Evolutionary conservation across 2,888 invertebrate genomes (phyloP).

Genomic region (Melinopterus prodromus): DNA sequence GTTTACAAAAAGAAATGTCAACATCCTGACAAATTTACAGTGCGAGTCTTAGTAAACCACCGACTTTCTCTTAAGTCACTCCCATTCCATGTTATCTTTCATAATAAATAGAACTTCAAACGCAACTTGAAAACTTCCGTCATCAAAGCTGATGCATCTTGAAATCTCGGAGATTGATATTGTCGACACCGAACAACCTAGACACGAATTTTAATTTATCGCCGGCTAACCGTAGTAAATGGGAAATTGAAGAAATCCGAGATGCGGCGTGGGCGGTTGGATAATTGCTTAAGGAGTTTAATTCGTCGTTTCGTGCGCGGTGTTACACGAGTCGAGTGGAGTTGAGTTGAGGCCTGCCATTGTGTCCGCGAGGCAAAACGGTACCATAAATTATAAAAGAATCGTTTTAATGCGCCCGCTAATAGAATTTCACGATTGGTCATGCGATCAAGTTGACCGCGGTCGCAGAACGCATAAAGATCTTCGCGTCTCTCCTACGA

Average conservation of each 20-base stretch:
- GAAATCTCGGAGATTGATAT: too few species aligned
- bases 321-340: not conserved
- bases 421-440: conserved; percentile 4
- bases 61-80: too few species aligned
- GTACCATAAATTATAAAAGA: not conserved
- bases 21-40: too few species aligned
- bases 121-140: too few species aligned
- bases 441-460: not conserved
- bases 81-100: too few species aligned
- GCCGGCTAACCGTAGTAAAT: not conserved
- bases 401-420: not conserved
- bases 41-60: too few species aligned
- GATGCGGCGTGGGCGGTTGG: not conserved
- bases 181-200: not conserved
- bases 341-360: not conserved
- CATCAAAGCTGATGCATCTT: too few species aligned
- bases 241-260: not conserved
- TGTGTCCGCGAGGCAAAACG: not conserved
- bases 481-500: not conserved
- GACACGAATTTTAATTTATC: not conserved
- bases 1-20: too few species aligned
- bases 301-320: not conserved
- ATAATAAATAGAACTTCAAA: too few species aligned
- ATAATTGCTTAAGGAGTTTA: not conserved
- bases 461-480: not conserved